phyloP scores from a whole-genome alignment of 2,113 vertebrate genomes.

The Cyprinodon brontotheroides region DNA sequence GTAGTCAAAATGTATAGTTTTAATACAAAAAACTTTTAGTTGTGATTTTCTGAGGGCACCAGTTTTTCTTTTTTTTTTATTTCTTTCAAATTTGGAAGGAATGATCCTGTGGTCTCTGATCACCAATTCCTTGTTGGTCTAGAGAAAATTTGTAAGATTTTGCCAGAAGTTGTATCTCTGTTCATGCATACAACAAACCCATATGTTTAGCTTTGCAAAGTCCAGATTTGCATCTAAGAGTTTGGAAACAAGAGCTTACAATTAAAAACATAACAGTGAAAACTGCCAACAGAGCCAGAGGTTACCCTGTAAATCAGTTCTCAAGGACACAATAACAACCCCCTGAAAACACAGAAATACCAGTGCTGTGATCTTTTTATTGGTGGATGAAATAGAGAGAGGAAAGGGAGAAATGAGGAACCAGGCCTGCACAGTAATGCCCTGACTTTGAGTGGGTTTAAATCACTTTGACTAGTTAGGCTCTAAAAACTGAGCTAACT shows the following conservation, averaged over 20 bases:
- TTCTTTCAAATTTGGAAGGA: background rate
- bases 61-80: too few relatives aligned
- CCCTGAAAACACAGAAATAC: slow-evolving; percentile 62
- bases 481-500: slow-evolving; percentile 51
- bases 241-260: slow-evolving; percentile 21
- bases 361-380: slow-evolving; percentile 74
- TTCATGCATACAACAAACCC: background rate
- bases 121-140: background rate
- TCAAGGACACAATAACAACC: slow-evolving; percentile 69
- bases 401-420: slow-evolving; percentile 60
- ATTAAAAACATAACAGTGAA: slow-evolving; percentile 66
- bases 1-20: background rate
- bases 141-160: background rate
- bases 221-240: slow-evolving; percentile 19
- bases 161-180: background rate
- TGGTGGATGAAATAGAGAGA: slow-evolving; percentile 68
- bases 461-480: slow-evolving; percentile 73
- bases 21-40: background rate
- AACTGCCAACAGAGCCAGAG: slow-evolving; percentile 41
- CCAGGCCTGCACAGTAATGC: slow-evolving; percentile 39
- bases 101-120: background rate
- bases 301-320: slow-evolving; percentile 71
- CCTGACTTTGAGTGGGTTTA: slow-evolving; percentile 58
- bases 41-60: background rate
- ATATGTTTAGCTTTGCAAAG: background rate